Evolutionary conservation across 2,888 invertebrate genomes (phyloP).

Genomic region (Alviniconcha strummeri): DNA sequence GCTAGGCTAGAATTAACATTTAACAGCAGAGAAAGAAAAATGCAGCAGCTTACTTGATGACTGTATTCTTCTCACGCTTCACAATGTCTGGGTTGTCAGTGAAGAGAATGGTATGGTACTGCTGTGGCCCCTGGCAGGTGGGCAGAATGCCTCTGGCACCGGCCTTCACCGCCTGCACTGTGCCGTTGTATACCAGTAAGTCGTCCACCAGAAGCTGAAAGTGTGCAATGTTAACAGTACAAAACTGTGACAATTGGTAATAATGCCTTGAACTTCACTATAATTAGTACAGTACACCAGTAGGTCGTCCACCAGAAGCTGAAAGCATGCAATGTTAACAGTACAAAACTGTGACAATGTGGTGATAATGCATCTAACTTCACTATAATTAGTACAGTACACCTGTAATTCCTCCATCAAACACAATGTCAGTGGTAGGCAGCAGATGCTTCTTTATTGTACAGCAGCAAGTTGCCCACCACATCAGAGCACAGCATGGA

Average conservation of each 20-base stretch:
- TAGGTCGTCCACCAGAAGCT: conserved; percentile 76
- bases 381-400: too few relatives aligned
- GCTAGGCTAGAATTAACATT: too few relatives aligned
- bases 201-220: conserved; percentile 87
- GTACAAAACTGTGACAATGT: not conserved
- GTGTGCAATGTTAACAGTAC: not conserved
- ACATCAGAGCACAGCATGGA: too few relatives aligned
- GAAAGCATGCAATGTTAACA: conserved; percentile 45
- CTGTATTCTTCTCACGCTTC: conserved; percentile 69
- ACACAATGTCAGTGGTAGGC: not conserved
- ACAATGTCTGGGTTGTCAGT: conserved; percentile 71
- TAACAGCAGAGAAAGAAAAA: too few relatives aligned
- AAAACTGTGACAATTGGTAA: not conserved
- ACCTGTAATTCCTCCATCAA: conserved; percentile 36
- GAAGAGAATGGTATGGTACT: conserved; percentile 72
- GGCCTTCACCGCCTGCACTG: conserved; percentile 74
- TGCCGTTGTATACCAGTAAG: conserved; percentile 85
- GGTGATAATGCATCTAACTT: not conserved
- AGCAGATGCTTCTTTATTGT: too few relatives aligned
- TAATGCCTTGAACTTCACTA: too few relatives aligned
- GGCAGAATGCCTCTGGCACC: conserved; percentile 68
- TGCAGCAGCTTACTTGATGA: conserved; percentile 72
- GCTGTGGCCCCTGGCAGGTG: conserved; percentile 59
- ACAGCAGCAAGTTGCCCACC: too few relatives aligned
- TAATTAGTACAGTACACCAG: too few relatives aligned